These are phyloP conservation scores for Antheraea yamamai DNA, from an alignment of 2,888 invertebrate genomes.

Conservation along the genomic window DNA sequence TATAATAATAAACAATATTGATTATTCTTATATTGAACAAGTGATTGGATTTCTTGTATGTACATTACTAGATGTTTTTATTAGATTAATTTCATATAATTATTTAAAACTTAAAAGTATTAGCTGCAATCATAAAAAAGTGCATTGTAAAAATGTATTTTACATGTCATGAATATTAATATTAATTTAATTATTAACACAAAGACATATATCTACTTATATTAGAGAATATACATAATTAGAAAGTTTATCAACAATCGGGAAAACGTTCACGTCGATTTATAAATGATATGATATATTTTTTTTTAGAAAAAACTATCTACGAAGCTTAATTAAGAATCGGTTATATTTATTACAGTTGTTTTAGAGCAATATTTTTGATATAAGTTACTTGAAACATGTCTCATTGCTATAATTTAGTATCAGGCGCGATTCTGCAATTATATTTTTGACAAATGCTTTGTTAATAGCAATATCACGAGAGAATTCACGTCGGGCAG, in stretches of 20 bases:
- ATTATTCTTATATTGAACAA: not conserved
- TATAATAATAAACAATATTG: not conserved
- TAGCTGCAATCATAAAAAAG: slow-evolving; percentile 6
- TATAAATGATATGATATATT: not conserved
- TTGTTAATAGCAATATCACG: not conserved
- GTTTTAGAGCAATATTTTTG: not conserved
- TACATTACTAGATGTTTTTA: not conserved
- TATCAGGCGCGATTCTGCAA: not conserved
- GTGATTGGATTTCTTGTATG: not conserved
- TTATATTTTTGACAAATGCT: not conserved
- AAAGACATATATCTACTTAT: not conserved
- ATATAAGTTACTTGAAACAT: not conserved
- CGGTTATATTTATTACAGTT: not conserved
- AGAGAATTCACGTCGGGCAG: not conserved
- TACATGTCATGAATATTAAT: not conserved
- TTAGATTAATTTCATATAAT: not conserved
- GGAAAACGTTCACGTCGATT: not conserved
- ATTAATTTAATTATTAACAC: slow-evolving; percentile 1
- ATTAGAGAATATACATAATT: not conserved
- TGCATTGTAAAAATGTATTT: not conserved
- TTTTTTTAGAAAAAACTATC: not conserved
- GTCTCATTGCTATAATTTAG: not conserved
- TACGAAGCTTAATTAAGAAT: not conserved
- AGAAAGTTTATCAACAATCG: not conserved
- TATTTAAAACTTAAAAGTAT: not conserved